These are phyloP conservation scores for Argyrosomus japonicus DNA, from an alignment of 2,113 vertebrate species.

Conservation along the genomic window DNA sequence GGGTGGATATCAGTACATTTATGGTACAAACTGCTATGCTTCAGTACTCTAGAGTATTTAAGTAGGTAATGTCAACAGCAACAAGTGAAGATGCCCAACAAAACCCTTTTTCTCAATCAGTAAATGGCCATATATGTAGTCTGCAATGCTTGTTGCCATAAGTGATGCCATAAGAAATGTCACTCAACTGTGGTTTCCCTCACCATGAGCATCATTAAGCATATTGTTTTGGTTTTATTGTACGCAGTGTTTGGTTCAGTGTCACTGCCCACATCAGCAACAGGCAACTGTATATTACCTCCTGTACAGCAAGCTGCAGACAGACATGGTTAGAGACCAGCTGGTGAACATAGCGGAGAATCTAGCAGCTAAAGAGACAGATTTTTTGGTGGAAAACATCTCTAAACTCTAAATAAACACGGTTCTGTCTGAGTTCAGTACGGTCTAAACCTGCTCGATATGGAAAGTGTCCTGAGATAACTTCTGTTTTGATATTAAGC, in stretches of 20 bases:
- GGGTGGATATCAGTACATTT: background rate
- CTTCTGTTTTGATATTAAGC: too few species aligned
- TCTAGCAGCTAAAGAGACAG: background rate
- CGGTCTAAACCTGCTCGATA: too few species aligned
- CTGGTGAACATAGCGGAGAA: background rate
- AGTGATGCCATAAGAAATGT: too few species aligned
- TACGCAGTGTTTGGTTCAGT: background rate
- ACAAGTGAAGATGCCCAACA: background rate
- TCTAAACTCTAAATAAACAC: background rate
- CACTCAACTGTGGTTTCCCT: too few species aligned
- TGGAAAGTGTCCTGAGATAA: too few species aligned
- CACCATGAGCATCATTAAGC: background rate
- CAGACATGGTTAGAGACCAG: background rate
- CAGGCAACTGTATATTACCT: background rate
- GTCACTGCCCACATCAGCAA: background rate
- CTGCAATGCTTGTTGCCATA: too few species aligned
- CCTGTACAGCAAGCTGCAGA: background rate
- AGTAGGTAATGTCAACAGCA: background rate
- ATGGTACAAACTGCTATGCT: background rate
- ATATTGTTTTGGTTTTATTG: background rate
- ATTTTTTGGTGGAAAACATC: background rate
- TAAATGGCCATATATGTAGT: too few species aligned
- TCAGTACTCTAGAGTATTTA: background rate
- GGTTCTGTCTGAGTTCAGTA: too few species aligned
- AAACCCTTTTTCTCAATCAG: background rate